A percentile compares a stretch with the other conserved stretches of the same genome.
These are phyloP conservation scores for Moxostoma hubbsi DNA, from an alignment of 2,797 vertebrate species.

Conservation along the genomic window DNA sequence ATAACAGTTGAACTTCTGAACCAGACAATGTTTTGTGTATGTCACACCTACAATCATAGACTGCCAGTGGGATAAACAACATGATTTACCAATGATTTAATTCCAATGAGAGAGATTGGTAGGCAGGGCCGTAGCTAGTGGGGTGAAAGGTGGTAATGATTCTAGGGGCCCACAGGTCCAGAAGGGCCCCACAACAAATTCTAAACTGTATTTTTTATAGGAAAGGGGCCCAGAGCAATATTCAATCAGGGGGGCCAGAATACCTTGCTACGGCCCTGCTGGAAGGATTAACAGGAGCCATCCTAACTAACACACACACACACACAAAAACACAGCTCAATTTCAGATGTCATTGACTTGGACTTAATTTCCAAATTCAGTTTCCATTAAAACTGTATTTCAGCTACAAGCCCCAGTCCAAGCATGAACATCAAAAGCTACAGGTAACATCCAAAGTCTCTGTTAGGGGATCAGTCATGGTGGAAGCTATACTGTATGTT, in stretches of 20 bases:
- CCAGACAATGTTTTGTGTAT: conserved; percentile 60
- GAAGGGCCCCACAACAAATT: too few relatives aligned
- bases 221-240: too few relatives aligned
- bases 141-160: too few relatives aligned
- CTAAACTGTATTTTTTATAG: too few relatives aligned
- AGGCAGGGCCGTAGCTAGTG: too few relatives aligned
- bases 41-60: conserved; percentile 36
- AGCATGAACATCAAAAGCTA: neutral
- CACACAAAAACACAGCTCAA: neutral
- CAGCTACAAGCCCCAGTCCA: neutral
- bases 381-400: neutral
- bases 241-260: too few relatives aligned
- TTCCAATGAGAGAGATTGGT: conserved; percentile 2
- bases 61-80: conserved; percentile 49
- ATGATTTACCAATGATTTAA: conserved; percentile 35
- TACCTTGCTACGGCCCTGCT: too few relatives aligned
- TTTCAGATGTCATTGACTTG: neutral
- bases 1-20: conserved; percentile 95
- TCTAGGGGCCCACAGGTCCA: too few relatives aligned
- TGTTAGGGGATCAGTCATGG: neutral
- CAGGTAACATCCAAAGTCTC: conserved; percentile 3
- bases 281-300: conserved; percentile 22
- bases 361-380: too few relatives aligned
- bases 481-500: neutral
- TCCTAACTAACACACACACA: conserved; percentile 1